phyloP scores from a whole-genome alignment of 2,888 invertebrate species.

The Pinctada fucata region DNA sequence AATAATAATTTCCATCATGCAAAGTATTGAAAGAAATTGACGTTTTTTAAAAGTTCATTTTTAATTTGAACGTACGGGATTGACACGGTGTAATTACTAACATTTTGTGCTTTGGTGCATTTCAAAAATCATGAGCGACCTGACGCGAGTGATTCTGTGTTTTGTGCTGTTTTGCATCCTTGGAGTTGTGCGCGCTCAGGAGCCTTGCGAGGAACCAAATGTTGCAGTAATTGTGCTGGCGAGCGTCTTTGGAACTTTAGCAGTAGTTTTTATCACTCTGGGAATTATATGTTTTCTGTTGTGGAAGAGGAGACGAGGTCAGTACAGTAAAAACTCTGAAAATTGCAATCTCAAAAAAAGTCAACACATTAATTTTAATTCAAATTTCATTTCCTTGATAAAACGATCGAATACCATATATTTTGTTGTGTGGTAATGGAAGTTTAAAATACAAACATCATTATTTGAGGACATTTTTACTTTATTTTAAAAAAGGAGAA shows the following conservation, averaged over 20 bases:
- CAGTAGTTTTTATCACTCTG: conserved; percentile 56
- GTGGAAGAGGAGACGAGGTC: conserved; percentile 55
- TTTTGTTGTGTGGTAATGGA: no score
- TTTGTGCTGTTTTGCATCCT: conserved; percentile 2
- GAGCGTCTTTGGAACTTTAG: conserved; percentile 61
- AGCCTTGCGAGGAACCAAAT: conserved; percentile 40
- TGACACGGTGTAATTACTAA: no score
- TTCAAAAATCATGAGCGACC: neutral
- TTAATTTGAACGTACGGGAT: neutral
- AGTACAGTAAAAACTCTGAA: conserved; percentile 27
- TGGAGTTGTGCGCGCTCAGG: conserved; percentile 8
- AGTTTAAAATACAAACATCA: no score
- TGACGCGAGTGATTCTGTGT: neutral
- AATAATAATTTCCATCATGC: neutral
- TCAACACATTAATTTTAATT: no score
- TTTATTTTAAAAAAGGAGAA: no score
- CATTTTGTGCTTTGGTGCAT: no score
- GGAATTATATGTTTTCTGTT: conserved; percentile 54
- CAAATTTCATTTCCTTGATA: no score
- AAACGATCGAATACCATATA: no score
- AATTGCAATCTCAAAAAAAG: neutral
- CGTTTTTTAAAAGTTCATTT: neutral
- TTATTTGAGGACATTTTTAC: no score
- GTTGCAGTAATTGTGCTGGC: conserved; percentile 60
- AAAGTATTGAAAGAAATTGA: neutral